Evolutionary conservation across 2,797 vertebrate species (phyloP).

Genomic region (Mionectes olivaceus): DNA sequence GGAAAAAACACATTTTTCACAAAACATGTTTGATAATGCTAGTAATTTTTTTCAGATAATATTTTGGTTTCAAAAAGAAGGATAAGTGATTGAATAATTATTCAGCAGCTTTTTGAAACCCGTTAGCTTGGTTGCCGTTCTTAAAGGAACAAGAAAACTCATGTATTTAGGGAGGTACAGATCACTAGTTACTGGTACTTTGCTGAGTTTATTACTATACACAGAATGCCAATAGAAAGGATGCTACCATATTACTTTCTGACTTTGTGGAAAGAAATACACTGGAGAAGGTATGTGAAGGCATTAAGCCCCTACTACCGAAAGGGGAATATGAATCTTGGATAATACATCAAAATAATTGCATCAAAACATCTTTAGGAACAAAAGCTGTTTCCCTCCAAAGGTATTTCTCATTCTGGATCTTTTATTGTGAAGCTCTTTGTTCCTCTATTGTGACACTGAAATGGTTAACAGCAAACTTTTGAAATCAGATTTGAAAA

Average conservation of each 20-base stretch:
- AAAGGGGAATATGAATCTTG: not conserved
- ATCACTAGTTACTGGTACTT: not conserved
- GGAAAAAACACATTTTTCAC: not conserved
- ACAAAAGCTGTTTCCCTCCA: constrained; percentile 5
- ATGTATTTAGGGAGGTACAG: not conserved
- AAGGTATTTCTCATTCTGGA: not conserved
- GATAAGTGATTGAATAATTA: not conserved
- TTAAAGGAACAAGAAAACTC: not conserved
- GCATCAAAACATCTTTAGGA: constrained; percentile 10
- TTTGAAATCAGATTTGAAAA: constrained; percentile 57
- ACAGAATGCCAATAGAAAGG: not conserved
- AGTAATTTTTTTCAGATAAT: not conserved
- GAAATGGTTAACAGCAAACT: constrained; percentile 62
- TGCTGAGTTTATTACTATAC: not conserved
- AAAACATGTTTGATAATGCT: not conserved
- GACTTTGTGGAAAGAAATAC: not conserved
- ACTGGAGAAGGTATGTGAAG: not conserved
- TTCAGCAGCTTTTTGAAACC: not conserved
- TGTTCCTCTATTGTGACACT: not conserved
- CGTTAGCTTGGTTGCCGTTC: not conserved
- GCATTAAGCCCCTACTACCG: not conserved
- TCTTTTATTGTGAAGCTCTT: not conserved
- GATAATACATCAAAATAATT: not conserved
- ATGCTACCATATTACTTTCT: not conserved
- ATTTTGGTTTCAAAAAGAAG: not conserved